phyloP scores from a whole-genome alignment of 2,888 invertebrate species.

The Oscheius myriophilus region DNA sequence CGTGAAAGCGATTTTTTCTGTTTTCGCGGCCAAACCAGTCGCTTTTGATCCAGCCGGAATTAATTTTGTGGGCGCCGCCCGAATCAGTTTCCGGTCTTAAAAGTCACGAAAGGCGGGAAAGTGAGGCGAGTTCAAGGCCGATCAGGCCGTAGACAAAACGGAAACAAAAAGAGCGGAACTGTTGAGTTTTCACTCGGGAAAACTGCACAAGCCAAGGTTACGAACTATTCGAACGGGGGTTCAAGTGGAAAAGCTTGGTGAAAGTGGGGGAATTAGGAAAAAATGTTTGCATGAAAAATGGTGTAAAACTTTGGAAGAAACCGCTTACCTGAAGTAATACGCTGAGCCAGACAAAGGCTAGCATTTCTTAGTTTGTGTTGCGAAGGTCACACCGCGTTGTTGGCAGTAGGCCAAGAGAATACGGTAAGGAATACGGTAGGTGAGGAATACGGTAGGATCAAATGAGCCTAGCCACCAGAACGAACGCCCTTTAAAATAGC shows the following conservation, averaged over 20 bases:
- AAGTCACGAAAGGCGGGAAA: constrained; percentile 12
- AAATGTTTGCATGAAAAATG: neutral
- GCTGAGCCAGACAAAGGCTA: constrained; percentile 21
- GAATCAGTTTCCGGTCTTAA: constrained; percentile 11
- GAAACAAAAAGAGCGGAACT: neutral
- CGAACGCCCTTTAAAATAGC: constrained; percentile 26
- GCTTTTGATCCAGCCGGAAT: too few species aligned
- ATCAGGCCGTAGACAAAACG: neutral
- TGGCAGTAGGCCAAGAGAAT: constrained; percentile 29
- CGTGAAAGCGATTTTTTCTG: too few species aligned
- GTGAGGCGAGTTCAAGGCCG: constrained; percentile 24
- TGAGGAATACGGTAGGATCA: too few species aligned
- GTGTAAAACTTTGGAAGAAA: neutral
- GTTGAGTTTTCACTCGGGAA: neutral
- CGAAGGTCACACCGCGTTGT: constrained; percentile 10
- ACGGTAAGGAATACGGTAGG: neutral
- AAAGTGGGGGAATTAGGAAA: too few species aligned
- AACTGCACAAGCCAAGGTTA: neutral
- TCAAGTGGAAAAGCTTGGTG: too few species aligned
- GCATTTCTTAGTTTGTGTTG: constrained; percentile 15
- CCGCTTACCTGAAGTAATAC: constrained; percentile 9
- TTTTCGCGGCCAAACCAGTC: too few species aligned
- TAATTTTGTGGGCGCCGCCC: constrained; percentile 13
- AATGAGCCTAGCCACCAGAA: too few species aligned
- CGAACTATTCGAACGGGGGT: neutral